Evolutionary conservation across 1,140 invertebrate genomes (phyloP), one percentile per base, ranked within the genome.

Genomic region (Pseudomyrmex pallidus): DNA sequence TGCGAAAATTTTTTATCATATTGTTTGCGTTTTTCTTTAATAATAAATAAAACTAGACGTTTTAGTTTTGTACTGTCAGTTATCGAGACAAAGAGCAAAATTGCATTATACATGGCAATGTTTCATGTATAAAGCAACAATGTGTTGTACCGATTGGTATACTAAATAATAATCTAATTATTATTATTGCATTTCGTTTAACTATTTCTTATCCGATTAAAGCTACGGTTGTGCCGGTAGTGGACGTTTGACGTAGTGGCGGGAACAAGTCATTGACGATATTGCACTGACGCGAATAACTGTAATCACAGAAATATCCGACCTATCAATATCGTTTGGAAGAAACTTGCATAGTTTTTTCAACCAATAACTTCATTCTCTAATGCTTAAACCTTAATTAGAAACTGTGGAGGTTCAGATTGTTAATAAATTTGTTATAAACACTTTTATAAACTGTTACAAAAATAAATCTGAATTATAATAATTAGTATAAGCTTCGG

Each of bases 231-330:
- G 83, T 90, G 91, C 76, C 80, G 87, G 85, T 84, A 89, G 89
- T 87, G 84, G 88, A 89, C 85, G 68, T 85, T 87, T 87, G 84
- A 76, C 83, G 76, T 93, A 96, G 93, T 93, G 96, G 96, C 92
- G 97, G 97, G 95, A 98, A 98, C 94, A 98, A 96, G 94, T 98
- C 97, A 96, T 98, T 97, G 95, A 98, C 97, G 95, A 97, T 97
- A 95, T 96, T 95, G 95, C 97, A 97, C 95, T 98, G 97, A 96
- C 97, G 97, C 95, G 96, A 95, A 96, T 98, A 98, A 96, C 97
- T 98, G 97, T 91, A 96, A 96, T 94, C 93, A 94, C 90, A 95
- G 91, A 95, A 94, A 94, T 89, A 94, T 92, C 88, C 88, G 74
- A 84, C 85, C 85, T 67, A 77, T 90, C 22, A 86, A 54, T 66